Percentiles rank a stretch among this genome's conserved stretches.
phyloP scores from a whole-genome alignment of 53 echinoderm and acorn worm species.

The Pentamera pediparva region DNA sequence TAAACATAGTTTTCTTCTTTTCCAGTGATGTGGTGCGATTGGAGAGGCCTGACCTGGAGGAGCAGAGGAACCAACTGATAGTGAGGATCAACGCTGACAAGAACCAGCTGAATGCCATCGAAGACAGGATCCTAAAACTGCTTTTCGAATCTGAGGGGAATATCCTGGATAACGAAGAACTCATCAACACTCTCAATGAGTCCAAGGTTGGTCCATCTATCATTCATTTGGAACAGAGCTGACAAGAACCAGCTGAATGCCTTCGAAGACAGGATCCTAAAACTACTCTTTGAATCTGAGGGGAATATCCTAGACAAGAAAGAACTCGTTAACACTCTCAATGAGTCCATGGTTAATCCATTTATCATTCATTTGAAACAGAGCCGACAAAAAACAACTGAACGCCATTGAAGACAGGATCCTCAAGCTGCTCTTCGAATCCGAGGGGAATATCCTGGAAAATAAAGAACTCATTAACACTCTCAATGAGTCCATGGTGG shows the following conservation, averaged over 20 bases:
- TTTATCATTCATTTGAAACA: constrained; percentile 60
- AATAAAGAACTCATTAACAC: constrained; percentile 99
- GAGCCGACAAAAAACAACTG: too few relatives aligned
- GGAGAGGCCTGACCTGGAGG: constrained; percentile 94
- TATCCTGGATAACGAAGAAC: constrained; percentile 97
- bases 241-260: constrained; percentile 99
- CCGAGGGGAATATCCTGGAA: constrained; percentile 94
- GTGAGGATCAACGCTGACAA: constrained; percentile 97
- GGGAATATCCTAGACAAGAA: constrained; percentile 98
- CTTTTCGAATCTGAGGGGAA: constrained; percentile 76
- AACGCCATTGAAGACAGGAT: constrained; percentile 91
- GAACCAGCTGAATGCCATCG: constrained; percentile 98
- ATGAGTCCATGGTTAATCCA: constrained; percentile 83
- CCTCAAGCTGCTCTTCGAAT: constrained; percentile 83
- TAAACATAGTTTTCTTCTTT: too few relatives aligned
- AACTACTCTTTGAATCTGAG: constrained; percentile 82
- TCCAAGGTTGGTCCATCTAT: constrained; percentile 63
- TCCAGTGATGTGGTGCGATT: constrained; percentile 92
- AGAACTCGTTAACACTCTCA: constrained; percentile 95
- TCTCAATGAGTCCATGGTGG: constrained; percentile 96
- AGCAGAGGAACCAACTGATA: constrained; percentile 95
- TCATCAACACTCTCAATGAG: constrained; percentile 96
- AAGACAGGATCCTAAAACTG: constrained; percentile 95
- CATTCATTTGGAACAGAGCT: too few relatives aligned
- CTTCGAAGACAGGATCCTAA: constrained; percentile 93